These are phyloP conservation scores for Phengaris alcon DNA, from an alignment of 2,888 invertebrate genomes.

Conservation along the genomic window DNA sequence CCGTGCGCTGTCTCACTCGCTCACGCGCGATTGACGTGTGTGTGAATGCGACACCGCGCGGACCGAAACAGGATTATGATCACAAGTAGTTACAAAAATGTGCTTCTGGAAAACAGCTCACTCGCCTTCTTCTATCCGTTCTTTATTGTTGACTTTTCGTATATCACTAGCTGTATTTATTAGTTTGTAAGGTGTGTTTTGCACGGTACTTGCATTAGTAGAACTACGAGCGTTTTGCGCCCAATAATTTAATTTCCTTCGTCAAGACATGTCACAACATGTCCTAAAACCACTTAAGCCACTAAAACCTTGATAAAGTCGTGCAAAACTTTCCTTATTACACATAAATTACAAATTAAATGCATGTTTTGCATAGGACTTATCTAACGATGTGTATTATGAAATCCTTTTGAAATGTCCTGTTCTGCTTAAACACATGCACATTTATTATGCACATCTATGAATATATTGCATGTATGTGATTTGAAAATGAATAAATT, in stretches of 20 bases:
- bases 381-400: slow-evolving; percentile 13
- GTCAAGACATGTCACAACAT: slow-evolving; percentile 27
- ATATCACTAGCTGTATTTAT: background rate
- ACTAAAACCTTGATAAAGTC: slow-evolving; percentile 11
- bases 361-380: slow-evolving; percentile 2
- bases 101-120: too few species aligned
- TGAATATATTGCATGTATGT: too few species aligned
- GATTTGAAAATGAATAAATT: too few species aligned
- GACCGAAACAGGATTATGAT: too few species aligned
- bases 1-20: too few species aligned
- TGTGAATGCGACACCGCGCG: too few species aligned
- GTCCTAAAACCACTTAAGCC: slow-evolving; percentile 15
- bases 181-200: slow-evolving; percentile 40
- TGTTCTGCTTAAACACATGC: background rate
- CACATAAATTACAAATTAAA: slow-evolving; percentile 24
- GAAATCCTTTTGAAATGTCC: slow-evolving; percentile 13
- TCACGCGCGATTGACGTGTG: too few species aligned
- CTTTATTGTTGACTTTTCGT: too few species aligned
- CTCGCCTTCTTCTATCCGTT: too few species aligned
- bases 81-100: too few species aligned
- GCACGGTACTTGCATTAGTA: slow-evolving; percentile 41
- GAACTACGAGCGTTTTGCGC: slow-evolving; percentile 33
- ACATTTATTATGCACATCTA: background rate
- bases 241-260: slow-evolving; percentile 18
- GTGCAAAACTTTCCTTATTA: slow-evolving; percentile 18